phyloP scores from a whole-genome alignment of 2,888 invertebrate genomes.

The Polylopha cassiicola region DNA sequence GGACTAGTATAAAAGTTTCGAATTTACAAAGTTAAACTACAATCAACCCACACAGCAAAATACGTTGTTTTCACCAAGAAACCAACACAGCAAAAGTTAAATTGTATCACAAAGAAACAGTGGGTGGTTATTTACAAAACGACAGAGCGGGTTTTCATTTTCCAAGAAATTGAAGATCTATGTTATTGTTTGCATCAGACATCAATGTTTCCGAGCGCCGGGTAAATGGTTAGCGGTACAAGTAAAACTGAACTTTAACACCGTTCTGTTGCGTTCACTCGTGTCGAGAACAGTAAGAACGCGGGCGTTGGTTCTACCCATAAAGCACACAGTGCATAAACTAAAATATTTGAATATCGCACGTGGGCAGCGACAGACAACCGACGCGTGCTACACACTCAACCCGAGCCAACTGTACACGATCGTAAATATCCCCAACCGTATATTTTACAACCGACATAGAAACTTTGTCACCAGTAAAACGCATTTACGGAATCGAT shows the following conservation, averaged over 20 bases:
- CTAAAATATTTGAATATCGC: conserved; percentile 62
- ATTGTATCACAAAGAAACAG: too few species aligned
- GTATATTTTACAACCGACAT: conserved; percentile 38
- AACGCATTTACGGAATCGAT: conserved; percentile 34
- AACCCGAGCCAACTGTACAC: conserved; percentile 39
- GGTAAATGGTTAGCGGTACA: conserved; percentile 10
- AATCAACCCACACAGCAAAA: too few species aligned
- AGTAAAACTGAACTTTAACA: conserved; percentile 18
- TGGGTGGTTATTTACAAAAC: too few species aligned
- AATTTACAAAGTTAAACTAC: too few species aligned
- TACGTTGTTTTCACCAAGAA: too few species aligned
- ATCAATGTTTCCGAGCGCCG: conserved; percentile 15
- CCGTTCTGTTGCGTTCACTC: conserved; percentile 10
- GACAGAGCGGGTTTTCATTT: conserved; percentile 7
- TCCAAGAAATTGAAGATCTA: conserved; percentile 18
- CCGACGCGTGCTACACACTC: conserved; percentile 53
- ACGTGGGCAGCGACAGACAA: conserved; percentile 60
- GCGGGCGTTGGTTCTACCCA: conserved; percentile 43
- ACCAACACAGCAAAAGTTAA: too few species aligned
- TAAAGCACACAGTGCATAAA: conserved; percentile 56
- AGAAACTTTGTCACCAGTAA: conserved; percentile 32
- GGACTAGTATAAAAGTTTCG: too few species aligned
- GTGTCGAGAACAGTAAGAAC: conserved; percentile 18
- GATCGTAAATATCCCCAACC: conserved; percentile 49
- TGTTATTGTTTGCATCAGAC: conserved; percentile 17